Conservation (phyloP, 53 echinoderm and acorn worm species). For the Antedon mediterranea region DNA sequence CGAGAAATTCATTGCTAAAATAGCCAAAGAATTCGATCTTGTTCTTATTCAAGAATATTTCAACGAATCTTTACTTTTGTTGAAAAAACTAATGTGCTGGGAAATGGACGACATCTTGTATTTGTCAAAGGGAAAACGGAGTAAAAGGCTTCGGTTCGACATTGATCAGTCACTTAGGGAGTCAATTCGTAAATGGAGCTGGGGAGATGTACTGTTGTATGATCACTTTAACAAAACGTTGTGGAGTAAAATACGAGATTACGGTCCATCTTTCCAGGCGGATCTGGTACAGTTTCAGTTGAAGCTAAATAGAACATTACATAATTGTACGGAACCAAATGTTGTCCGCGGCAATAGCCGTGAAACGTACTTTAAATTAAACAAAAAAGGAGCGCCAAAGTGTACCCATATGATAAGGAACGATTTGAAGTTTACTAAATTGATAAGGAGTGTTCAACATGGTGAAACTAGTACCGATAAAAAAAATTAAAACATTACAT, state of each 20-base stretch:
- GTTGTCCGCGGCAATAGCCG: not conserved
- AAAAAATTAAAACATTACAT: too few relatives aligned
- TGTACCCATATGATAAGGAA: not conserved
- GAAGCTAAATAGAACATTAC: slow-evolving; percentile 24
- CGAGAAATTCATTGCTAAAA: slow-evolving; percentile 5
- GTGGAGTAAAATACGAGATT: slow-evolving; percentile 27
- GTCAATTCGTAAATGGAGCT: slow-evolving; percentile 20
- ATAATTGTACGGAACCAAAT: slow-evolving; percentile 5
- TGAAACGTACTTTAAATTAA: not conserved
- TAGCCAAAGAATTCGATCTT: slow-evolving; percentile 18
- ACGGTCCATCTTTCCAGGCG: slow-evolving; percentile 19
- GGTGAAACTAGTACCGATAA: not conserved
- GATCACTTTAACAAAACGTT: slow-evolving; percentile 38
- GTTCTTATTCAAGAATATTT: slow-evolving; percentile 33
- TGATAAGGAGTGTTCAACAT: not conserved
- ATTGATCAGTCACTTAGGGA: not conserved
- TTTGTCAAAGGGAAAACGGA: slow-evolving; percentile 9
- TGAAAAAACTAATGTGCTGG: slow-evolving; percentile 36
- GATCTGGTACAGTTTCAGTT: slow-evolving; percentile 28
- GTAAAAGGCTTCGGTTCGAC: too few relatives aligned
- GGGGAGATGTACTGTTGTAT: slow-evolving; percentile 24
- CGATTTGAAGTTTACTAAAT: not conserved
- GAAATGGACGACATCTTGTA: slow-evolving; percentile 29
- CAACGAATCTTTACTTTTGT: slow-evolving; percentile 26
- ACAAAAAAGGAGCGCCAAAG: not conserved